Conservation (phyloP, 2,797 vertebrate species). For the Podarcis siculus region DNA sequence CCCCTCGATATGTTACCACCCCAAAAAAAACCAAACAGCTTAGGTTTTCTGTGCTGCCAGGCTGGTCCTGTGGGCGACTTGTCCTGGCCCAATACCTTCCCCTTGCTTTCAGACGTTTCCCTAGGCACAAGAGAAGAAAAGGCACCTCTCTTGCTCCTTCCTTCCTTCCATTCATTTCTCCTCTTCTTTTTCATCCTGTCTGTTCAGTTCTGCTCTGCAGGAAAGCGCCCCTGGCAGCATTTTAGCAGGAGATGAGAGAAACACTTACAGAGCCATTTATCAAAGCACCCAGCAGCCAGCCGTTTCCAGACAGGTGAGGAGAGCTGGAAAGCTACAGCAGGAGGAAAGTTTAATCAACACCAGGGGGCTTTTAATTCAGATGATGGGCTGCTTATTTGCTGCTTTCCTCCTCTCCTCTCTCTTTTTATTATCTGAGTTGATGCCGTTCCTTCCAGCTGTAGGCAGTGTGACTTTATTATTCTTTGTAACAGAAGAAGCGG, state of each 20-base stretch:
- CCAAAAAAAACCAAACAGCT: background rate
- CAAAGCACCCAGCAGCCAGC: background rate
- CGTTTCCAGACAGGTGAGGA: background rate
- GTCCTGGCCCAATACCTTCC: background rate
- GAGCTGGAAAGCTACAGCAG: constrained; percentile 9
- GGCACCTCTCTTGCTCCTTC: background rate
- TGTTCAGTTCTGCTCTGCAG: background rate
- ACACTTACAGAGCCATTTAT: constrained; percentile 31
- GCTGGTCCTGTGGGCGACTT: background rate
- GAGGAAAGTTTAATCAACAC: constrained; percentile 35
- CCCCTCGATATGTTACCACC: background rate
- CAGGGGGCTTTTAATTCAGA: constrained; percentile 3
- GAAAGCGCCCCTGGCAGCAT: constrained; percentile 10
- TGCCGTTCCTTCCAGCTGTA: background rate
- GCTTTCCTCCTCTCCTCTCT: background rate
- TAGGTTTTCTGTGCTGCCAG: background rate
- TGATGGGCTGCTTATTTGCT: too few species aligned
- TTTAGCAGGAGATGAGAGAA: constrained; percentile 24
- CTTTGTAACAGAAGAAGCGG: too few species aligned
- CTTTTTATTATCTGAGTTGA: background rate
- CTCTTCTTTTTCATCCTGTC: background rate
- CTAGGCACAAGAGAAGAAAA: background rate
- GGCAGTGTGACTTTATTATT: background rate
- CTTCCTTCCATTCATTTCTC: too few species aligned
- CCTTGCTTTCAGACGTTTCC: background rate